A percentile compares a stretch with the other conserved stretches of the same genome.
Conservation (phyloP, 2,888 invertebrate species). For the Melangyna quadrimaculata region DNA sequence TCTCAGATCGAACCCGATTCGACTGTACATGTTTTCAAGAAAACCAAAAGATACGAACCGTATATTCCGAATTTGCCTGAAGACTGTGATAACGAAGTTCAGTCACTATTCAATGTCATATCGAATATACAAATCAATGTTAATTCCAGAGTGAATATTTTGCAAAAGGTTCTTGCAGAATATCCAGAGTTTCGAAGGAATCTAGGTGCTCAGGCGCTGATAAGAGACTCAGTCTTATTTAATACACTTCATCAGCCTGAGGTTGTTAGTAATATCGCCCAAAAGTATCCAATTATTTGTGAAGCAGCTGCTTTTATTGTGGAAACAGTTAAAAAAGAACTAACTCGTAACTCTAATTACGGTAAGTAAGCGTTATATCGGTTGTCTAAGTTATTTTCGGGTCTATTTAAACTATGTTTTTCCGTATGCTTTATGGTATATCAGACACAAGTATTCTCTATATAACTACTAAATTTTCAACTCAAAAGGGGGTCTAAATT, state of each 20-base stretch:
- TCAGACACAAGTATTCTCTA: too few relatives aligned
- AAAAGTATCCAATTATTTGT: constrained; percentile 86
- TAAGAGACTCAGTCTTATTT: constrained; percentile 88
- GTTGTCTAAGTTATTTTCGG: not conserved
- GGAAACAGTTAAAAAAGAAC: constrained; percentile 79
- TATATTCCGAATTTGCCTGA: constrained; percentile 73
- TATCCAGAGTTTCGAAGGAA: constrained; percentile 87
- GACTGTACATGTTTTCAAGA: constrained; percentile 83
- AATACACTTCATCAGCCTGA: constrained; percentile 85
- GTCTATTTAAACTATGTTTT: too few relatives aligned
- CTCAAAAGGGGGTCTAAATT: too few relatives aligned
- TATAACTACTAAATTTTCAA: too few relatives aligned
- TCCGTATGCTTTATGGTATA: too few relatives aligned
- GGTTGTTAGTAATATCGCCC: constrained; percentile 85
- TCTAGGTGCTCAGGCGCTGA: constrained; percentile 86
- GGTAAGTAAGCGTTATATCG: constrained; percentile 28
- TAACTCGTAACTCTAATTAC: constrained; percentile 76
- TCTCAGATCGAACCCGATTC: constrained; percentile 83
- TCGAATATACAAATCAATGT: constrained; percentile 80
- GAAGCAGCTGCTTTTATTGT: constrained; percentile 83
- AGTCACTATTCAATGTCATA: constrained; percentile 77
- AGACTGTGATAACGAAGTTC: constrained; percentile 73
- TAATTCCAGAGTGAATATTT: constrained; percentile 82
- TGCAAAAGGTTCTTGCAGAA: constrained; percentile 85
- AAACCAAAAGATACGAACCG: constrained; percentile 75